phyloP scores from a whole-genome alignment of 1,140 invertebrate species.

The Sycophaga agraensis region DNA sequence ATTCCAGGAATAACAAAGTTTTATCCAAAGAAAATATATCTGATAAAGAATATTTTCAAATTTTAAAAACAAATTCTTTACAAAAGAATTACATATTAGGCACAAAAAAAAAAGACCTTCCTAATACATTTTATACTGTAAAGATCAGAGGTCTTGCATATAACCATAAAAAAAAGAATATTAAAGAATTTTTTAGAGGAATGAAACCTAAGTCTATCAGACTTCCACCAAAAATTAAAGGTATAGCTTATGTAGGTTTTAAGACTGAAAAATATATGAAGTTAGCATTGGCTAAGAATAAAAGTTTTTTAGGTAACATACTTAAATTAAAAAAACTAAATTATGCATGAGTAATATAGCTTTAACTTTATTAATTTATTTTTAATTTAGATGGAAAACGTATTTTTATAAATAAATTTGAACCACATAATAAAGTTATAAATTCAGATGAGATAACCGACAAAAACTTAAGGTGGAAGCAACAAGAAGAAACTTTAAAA shows the following conservation, averaged over 20 bases:
- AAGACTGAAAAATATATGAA: slow-evolving; percentile 79
- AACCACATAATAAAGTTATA: slow-evolving; percentile 50
- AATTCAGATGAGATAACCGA: slow-evolving; percentile 39
- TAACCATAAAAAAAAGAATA: slow-evolving; percentile 74
- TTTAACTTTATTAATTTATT: background rate
- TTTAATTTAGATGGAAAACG: slow-evolving; percentile 64
- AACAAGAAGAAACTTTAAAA: slow-evolving; percentile 69
- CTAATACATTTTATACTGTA: slow-evolving; percentile 63
- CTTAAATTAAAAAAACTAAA: background rate
- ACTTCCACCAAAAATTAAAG: slow-evolving; percentile 73
- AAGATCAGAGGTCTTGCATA: slow-evolving; percentile 70
- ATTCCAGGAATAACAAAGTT: slow-evolving; percentile 55
- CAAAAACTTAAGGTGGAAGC: slow-evolving; percentile 64
- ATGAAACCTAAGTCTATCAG: slow-evolving; percentile 77
- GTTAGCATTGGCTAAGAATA: slow-evolving; percentile 82
- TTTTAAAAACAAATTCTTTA: slow-evolving; percentile 47
- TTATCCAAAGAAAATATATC: slow-evolving; percentile 69
- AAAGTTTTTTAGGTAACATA: slow-evolving; percentile 76
- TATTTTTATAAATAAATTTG: slow-evolving; percentile 67
- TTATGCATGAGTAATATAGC: background rate
- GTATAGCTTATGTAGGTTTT: slow-evolving; percentile 91
- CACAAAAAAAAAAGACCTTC: slow-evolving; percentile 50
- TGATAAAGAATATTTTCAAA: slow-evolving; percentile 64
- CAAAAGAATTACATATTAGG: slow-evolving; percentile 19
- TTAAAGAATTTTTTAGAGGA: slow-evolving; percentile 84